Conservation (phyloP, 2,888 invertebrate species). For the Melanotus villosus region DNA sequence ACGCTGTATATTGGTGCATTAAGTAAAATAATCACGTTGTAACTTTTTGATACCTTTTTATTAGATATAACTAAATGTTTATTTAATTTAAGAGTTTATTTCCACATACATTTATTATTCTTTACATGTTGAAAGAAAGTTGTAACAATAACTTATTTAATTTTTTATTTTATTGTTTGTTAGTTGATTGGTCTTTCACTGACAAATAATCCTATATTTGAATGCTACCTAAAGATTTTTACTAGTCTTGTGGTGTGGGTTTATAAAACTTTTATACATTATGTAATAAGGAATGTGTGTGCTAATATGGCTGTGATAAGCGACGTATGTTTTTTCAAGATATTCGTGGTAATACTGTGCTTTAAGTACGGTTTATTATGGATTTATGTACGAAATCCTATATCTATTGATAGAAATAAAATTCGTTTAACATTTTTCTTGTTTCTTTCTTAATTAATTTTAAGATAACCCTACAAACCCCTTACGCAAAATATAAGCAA, state of each 20-base stretch:
- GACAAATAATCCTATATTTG: not conserved
- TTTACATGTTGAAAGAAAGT: constrained; percentile 6
- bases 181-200: constrained; percentile 16
- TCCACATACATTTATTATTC: constrained; percentile 15
- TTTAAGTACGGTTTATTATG: constrained; percentile 28
- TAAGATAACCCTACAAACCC: no score
- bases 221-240: constrained; percentile 18
- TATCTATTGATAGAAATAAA: constrained; percentile 30
- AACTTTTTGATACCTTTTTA: constrained; percentile 44
- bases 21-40: constrained; percentile 28
- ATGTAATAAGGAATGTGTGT: constrained; percentile 58
- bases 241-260: constrained; percentile 26
- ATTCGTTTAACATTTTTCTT: constrained; percentile 13
- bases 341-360: constrained; percentile 16
- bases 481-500: no score
- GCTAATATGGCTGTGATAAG: constrained; percentile 66
- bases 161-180: constrained; percentile 1
- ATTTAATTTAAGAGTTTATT: constrained; percentile 25
- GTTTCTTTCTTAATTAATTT: no score
- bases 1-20: no score
- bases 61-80: constrained; percentile 26
- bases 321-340: constrained; percentile 51
- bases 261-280: constrained; percentile 35
- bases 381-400: constrained; percentile 33
- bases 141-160: not conserved